Evolutionary conservation across 2,797 vertebrate genomes (phyloP).

Genomic region (Eospalax fontanierii): DNA sequence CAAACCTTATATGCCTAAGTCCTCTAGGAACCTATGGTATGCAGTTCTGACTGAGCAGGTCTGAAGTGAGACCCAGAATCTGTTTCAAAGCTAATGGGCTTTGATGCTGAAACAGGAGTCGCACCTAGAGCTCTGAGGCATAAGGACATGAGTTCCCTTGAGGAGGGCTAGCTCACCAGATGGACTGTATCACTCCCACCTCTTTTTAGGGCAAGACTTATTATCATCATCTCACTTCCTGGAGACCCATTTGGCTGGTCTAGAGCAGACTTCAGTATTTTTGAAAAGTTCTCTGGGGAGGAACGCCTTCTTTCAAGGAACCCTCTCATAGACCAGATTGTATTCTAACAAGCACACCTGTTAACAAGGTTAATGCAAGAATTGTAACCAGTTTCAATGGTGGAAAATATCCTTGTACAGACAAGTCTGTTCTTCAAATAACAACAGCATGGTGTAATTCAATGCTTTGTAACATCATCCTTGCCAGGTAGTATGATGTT

Average conservation of each 20-base stretch:
- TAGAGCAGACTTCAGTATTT: background rate
- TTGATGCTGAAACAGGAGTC: background rate
- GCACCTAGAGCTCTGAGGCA: background rate
- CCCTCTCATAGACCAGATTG: background rate
- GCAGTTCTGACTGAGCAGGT: background rate
- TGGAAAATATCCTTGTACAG: background rate
- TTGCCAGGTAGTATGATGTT: background rate
- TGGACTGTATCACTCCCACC: background rate
- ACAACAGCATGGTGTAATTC: conserved; percentile 1
- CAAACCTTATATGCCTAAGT: background rate
- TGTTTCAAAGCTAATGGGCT: background rate
- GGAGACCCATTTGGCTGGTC: background rate
- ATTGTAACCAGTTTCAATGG: conserved; percentile 29
- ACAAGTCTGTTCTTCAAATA: conserved; percentile 10
- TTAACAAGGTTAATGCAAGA: background rate
- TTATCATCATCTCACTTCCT: too few relatives aligned
- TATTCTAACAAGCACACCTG: background rate
- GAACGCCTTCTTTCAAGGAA: background rate
- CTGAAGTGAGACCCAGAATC: background rate
- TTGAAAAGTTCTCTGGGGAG: background rate
- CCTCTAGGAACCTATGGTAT: background rate
- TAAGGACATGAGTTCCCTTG: too few relatives aligned
- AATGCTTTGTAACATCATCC: background rate
- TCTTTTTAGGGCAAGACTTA: background rate
- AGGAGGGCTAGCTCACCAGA: background rate